phyloP scores from a whole-genome alignment of 2,113 vertebrate genomes.

The Centrocercus urophasianus region DNA sequence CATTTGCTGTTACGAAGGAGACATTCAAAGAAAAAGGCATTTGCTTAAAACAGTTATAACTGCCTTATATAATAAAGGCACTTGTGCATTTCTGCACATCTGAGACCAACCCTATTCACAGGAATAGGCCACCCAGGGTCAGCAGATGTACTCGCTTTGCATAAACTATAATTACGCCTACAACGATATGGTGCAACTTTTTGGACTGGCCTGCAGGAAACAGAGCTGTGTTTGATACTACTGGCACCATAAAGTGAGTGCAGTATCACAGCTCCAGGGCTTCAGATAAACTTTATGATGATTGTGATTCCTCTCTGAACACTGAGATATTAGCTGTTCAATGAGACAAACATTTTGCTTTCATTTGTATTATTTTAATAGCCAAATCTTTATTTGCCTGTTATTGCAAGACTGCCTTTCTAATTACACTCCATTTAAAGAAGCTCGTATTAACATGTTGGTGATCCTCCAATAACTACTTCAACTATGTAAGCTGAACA shows the following conservation, averaged over 20 bases:
- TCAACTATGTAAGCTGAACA: background rate
- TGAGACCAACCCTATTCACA: background rate
- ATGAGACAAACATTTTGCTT: background rate
- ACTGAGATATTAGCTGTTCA: background rate
- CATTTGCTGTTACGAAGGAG: background rate
- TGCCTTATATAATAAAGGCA: background rate
- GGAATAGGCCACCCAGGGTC: background rate
- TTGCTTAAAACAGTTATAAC: background rate
- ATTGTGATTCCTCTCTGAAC: background rate
- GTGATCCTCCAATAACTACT: conserved; percentile 8
- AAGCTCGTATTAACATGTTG: background rate
- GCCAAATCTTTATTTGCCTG: background rate
- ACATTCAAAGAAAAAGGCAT: background rate
- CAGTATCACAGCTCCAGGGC: background rate
- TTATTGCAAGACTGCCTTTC: background rate
- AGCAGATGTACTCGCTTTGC: background rate
- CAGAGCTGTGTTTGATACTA: background rate
- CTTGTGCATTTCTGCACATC: background rate
- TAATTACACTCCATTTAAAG: background rate
- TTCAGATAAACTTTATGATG: background rate
- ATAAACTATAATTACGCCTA: background rate
- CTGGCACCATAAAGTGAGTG: too few species aligned
- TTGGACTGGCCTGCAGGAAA: background rate
- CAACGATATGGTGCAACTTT: background rate
- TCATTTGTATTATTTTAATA: conserved; percentile 9